Evolutionary conservation across 1,140 invertebrate genomes (phyloP), one percentile per base, ranked within the genome.

Genomic region (Tyrophagus putrescentiae): DNA sequence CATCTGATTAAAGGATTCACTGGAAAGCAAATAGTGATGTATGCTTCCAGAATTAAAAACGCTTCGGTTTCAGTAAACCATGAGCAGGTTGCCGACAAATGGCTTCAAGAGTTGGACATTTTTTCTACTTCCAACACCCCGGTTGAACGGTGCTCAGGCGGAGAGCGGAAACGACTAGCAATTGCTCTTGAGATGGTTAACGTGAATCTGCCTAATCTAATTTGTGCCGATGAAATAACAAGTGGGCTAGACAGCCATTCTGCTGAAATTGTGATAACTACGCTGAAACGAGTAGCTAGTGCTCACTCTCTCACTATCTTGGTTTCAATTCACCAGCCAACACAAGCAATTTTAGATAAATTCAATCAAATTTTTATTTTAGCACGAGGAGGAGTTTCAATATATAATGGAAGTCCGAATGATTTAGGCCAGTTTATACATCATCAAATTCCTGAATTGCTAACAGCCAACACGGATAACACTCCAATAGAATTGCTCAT

Each of bases 111-210:
- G 32, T 7, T 52, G 11, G 27, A 16, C 16, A 52, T 52, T 34
- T 25, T 29, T 9, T 25, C 27, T 52, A 9, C 9, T 3, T 25
- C 48, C 23, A 29, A 52, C 27, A 52, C 48, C 3, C n/a, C 16
- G 16, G 48, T 28, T 3, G 13, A 52, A 9, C 16, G 11, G 23
- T 52, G 48, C 32, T 52, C 48, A 29, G 91, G 91, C 7, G 92
- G 92, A 0, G 90, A 96, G 73, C 78, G 85, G 57, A 96, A 95
- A 71, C 78, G 92, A 53, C 73, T 96, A 41, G 90, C 90, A 2
- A 91, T 96, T 65, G 90, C 91, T n/a, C 74, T 94, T 56, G 91
- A 96, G 73, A 73, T 97, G 50, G 80, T 96, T 59, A 27, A n/a
- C 11, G 25, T 21, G 6, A 13, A 9, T 21, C 27, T 27, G 23